A percentile compares a stretch with the other conserved stretches of the same genome.
phyloP scores from a whole-genome alignment of 2,113 vertebrate species.

The Tauraco erythrolophus region DNA sequence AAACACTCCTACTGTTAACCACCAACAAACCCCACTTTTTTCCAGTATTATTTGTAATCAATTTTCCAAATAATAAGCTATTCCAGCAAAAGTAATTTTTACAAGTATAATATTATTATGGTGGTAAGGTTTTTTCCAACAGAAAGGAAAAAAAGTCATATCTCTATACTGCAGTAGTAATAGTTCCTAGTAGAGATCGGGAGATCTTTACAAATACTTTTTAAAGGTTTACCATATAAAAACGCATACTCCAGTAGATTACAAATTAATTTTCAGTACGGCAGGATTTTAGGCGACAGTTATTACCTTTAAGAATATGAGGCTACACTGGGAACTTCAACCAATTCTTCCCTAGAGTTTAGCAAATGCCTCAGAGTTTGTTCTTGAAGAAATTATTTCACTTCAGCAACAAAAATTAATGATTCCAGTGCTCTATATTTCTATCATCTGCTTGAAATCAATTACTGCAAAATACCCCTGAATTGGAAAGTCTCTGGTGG shows the following conservation, averaged over 20 bases:
- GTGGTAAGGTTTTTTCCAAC: not conserved
- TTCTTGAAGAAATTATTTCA: not conserved
- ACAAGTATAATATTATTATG: not conserved
- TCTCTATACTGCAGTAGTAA: not conserved
- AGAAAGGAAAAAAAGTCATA: not conserved
- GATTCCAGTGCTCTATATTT: not conserved
- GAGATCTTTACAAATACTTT: not conserved
- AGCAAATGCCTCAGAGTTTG: not conserved
- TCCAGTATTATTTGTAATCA: not conserved
- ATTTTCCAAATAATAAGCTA: not conserved
- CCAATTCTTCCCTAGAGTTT: not conserved
- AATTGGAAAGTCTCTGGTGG: not conserved
- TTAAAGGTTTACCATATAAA: not conserved
- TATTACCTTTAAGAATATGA: not conserved
- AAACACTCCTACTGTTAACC: not conserved
- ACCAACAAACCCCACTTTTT: not conserved
- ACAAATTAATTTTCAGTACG: not conserved
- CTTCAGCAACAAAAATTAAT: not conserved
- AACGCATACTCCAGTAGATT: not conserved
- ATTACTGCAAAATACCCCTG: not conserved
- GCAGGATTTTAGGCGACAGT: not conserved
- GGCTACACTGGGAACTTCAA: not conserved
- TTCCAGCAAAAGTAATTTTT: not conserved
- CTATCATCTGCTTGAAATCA: not conserved
- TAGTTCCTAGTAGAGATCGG: not conserved